Base-by-base conservation (phyloP, 2,888 invertebrate genomes). In the Venusia cambrica region DNA sequence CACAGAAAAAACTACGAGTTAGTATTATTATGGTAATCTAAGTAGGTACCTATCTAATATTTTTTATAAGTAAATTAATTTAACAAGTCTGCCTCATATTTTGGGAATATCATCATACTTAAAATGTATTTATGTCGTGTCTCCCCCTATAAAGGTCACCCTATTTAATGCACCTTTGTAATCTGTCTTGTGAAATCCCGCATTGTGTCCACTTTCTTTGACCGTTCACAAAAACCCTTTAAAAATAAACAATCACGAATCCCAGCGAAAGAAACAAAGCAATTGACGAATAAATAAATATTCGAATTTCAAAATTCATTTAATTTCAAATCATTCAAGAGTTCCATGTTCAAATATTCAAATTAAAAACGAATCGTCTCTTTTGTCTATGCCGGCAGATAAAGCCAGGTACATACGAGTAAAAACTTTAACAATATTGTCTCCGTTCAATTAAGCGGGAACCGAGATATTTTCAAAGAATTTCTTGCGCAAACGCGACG, bases 151-250 rank as follows among this genome's bases (percentile, higher is more conserved):
- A 81, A 84, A 75, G 12, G 51, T 48, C 57, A 45, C 51, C 71
- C 65, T 73, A 80, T 78, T n/a, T 78, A 80, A 83, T 78, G 73
- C 79, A 62, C 53, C 54, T 57, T 70, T 79, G 81, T 84, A 80
- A 80, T 80, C 78, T 81, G 81, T 83, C 83, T 78, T 75, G 75
- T 77, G 76, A 74, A 76, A 79, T 73, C 68, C 72, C 55, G 72
- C 73, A 76, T 80, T 80, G 75, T 78, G 76, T 74, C 73, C 73
- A 78, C 75, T 83, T 75, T 77, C 74, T 67, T 67, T 60, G 59
- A 53, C 52, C 54, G 57, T 62, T 65, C 54, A 59, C 63, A 63
- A 71, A 70, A 69, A 57, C 50, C 12, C 19, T 29, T 20, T 12
- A 39, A 28, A 25, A 28, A 34, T 17, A 31, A 35, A 33, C 22